Percentiles rank a stretch among this genome's conserved stretches.
These are phyloP conservation scores for Ashinkailepas kermadecensis DNA, from an alignment of 2,888 invertebrate genomes.

Conservation along the genomic window DNA sequence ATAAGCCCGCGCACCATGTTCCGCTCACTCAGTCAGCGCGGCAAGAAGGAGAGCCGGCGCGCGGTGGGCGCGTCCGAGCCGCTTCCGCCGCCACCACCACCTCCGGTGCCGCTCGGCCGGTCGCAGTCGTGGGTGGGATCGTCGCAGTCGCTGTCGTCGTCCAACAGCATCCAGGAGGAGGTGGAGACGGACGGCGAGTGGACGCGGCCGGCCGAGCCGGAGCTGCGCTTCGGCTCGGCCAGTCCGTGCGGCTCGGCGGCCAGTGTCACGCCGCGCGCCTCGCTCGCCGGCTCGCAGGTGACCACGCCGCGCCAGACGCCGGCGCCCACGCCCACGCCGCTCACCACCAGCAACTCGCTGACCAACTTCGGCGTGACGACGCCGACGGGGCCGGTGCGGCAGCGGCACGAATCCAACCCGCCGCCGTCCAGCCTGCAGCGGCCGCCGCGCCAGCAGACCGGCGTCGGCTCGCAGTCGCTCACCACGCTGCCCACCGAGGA, in stretches of 20 bases:
- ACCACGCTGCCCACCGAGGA: slow-evolving; percentile 8
- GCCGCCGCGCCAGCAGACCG: neutral
- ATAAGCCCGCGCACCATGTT: slow-evolving; percentile 14
- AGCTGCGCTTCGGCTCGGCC: slow-evolving; percentile 2
- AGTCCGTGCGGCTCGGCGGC: slow-evolving; percentile 4
- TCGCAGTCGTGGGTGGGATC: neutral
- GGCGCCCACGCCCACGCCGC: slow-evolving; percentile 9
- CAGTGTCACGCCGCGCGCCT: slow-evolving; percentile 1
- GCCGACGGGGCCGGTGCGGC: neutral
- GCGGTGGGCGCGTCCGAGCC: no score
- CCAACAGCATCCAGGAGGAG: slow-evolving; percentile 18
- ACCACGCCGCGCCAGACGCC: slow-evolving; percentile 19
- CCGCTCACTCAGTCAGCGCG: slow-evolving; percentile 11
- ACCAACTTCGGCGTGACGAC: neutral
- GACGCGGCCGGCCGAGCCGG: neutral
- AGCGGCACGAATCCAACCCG: slow-evolving; percentile 19
- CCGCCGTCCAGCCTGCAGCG: neutral
- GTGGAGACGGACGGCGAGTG: neutral
- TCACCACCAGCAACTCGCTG: slow-evolving; percentile 14
- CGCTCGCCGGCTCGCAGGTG: slow-evolving; percentile 8
- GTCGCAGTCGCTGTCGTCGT: slow-evolving; percentile 5
- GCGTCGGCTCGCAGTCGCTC: slow-evolving; percentile 4
- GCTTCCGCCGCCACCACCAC: neutral
- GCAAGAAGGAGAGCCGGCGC: neutral
- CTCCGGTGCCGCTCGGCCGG: neutral